Evolutionary conservation across 2,797 vertebrate genomes (phyloP), one percentile per base, ranked within the genome.

Genomic region (Paramormyrops hopkinsi): DNA sequence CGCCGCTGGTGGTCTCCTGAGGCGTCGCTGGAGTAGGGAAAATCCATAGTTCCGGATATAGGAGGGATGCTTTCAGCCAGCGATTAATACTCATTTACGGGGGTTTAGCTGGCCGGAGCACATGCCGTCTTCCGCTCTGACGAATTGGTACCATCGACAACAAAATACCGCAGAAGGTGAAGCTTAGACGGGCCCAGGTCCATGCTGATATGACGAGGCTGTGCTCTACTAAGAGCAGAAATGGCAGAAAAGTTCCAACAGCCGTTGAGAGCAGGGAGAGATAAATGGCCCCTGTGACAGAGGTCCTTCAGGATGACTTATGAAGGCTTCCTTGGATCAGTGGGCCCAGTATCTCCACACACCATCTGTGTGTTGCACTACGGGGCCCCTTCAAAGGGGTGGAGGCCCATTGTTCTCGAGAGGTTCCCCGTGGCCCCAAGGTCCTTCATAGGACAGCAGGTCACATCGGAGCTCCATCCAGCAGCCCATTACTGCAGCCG

Each of bases 81-180:
- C 84, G 90, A 93, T 92, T 92, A 92, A 93, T 92, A 91, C 91
- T 92, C 90, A 51, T 92, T 92, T 93, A 91, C 89, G 90, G 91
- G 88, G 89, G 89, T 90, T 91, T 92, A 92, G 92, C 91, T 92
- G 91, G 90, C 89, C 87, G 85, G 86, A 83, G 56, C 88, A 90
- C 85, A 92, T 84, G 89, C 82, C 59, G 79, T 73, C 73, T 89
- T 88, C 83, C 89, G 48, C 44, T 88, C 69, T 53, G 76, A 73
- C 76, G 51, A 83, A 90, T 41, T 62, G 65, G 89, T 51, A 65
- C 56, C 29, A 48, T 87, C 25, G 22, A 62, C 8, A 29, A 54
- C 84, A 56, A 50, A 25, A 82, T 12, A 29, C 53, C 14, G 3
- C 62, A 89, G 46, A 48, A 69, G 44, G 12, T 3, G 29, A 82